These are phyloP conservation scores for Lomographa bimaculata DNA, from an alignment of 2,888 invertebrate genomes.

Conservation along the genomic window DNA sequence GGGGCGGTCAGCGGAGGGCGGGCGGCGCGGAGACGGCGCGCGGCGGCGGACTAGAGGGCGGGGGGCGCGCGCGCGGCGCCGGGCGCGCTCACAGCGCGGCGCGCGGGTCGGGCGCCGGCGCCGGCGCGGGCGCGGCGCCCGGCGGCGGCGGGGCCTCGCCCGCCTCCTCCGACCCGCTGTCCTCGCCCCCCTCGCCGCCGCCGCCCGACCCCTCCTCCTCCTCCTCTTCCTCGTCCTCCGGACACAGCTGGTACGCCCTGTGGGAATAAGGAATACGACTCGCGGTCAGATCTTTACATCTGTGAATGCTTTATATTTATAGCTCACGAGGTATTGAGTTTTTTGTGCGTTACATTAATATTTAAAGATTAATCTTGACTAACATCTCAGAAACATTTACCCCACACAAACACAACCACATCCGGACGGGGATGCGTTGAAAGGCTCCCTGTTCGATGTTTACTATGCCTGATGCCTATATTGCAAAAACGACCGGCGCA, in stretches of 20 bases:
- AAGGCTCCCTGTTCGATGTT: too few relatives aligned
- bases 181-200: slow-evolving; percentile 47
- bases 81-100: slow-evolving; percentile 39
- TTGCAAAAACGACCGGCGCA: too few relatives aligned
- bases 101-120: slow-evolving; percentile 19
- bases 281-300: too few relatives aligned
- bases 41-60: slow-evolving; percentile 28
- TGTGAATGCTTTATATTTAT: too few relatives aligned
- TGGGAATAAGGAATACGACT: too few relatives aligned
- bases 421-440: too few relatives aligned
- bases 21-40: slow-evolving; percentile 29
- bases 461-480: too few relatives aligned
- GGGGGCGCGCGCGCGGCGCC: slow-evolving; percentile 18
- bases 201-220: slow-evolving; percentile 64
- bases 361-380: too few relatives aligned
- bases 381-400: too few relatives aligned
- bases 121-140: slow-evolving; percentile 28
- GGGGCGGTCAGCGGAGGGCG: slow-evolving; percentile 20
- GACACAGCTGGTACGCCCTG: slow-evolving; percentile 77
- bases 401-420: too few relatives aligned
- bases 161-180: slow-evolving; percentile 37
- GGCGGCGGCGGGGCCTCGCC: slow-evolving; percentile 25
- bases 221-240: slow-evolving; percentile 77
- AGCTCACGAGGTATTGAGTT: too few relatives aligned
- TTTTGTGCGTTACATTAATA: too few relatives aligned